Base-by-base conservation (phyloP, 2,797 vertebrate genomes). In the Toxotes lorentzi region DNA sequence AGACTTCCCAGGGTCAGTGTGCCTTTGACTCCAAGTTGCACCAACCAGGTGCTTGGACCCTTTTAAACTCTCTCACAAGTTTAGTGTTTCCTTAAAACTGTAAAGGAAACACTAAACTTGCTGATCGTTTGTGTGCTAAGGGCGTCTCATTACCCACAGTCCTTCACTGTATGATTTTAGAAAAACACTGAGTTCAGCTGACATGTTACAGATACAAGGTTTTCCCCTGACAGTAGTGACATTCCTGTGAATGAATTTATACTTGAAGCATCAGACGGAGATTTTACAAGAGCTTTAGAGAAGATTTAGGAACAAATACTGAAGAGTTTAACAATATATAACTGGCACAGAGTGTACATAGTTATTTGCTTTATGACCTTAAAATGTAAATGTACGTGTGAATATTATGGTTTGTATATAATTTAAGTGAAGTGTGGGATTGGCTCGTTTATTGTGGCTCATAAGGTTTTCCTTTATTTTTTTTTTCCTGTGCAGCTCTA, bases 371-470 rank as follows among this genome's bases (percentile, higher is more conserved):
- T 78, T 62, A 75, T 85, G 84, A 86, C 78, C 76, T 76, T 91
- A 70, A 79, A 77, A 82, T 89, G 82, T 90, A 86, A 75, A 86
- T 65, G 69, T 82, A 76, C 35, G 83, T 73, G 79, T 69, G 75
- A 85, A 82, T 63, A 67, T 43, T n/a, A 48, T 45, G 48, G 68
- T 75, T 68, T 85, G 68, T 89, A 81, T 60, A 74, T 86, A 70
- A 32, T 70, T 43, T 54, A 54, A 63, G 59, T 57, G 32, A 61
- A 60, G 68, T 43, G 32, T 76, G 60, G 38, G 62, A 23, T 35
- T 32, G 57, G 64, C 64, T 54, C 34, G 43, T 62, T 64, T 61
- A 24, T 77, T 53, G 66, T 74, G 59, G 62, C 5, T 32, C 21
- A 45, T 56, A 23, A 16, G 56, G 54, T 71, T 71, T 68, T 56